A percentile compares a stretch with the other conserved stretches of the same genome.
Evolutionary conservation across 2,888 invertebrate species (phyloP).

Genomic region (Phlogophora meticulosa): DNA sequence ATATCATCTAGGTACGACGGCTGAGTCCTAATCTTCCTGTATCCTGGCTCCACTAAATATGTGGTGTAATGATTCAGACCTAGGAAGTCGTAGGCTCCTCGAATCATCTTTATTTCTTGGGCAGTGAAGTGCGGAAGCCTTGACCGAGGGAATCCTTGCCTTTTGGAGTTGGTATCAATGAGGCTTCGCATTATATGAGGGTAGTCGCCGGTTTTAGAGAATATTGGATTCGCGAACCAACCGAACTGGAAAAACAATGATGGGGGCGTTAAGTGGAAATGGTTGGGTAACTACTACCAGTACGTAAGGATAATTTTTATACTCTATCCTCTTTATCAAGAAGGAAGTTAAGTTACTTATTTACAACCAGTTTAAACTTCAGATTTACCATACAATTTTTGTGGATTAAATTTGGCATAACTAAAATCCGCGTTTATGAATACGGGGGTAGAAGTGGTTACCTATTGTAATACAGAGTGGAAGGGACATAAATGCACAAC

Average conservation of each 20-base stretch:
- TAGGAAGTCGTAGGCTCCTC: constrained; percentile 93
- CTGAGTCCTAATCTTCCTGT: constrained; percentile 65
- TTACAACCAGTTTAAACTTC: too few relatives aligned
- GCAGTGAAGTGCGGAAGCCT: constrained; percentile 92
- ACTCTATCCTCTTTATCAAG: too few relatives aligned
- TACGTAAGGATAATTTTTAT: too few relatives aligned
- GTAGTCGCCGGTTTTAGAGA: constrained; percentile 92
- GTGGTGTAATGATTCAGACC: constrained; percentile 94
- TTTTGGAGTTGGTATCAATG: constrained; percentile 90
- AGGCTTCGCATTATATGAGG: constrained; percentile 92
- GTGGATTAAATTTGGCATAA: too few relatives aligned
- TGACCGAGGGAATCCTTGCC: constrained; percentile 91
- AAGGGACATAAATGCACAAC: too few relatives aligned
- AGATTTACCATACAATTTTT: too few relatives aligned
- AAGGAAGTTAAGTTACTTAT: too few relatives aligned
- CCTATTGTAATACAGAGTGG: too few relatives aligned
- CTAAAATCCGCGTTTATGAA: too few relatives aligned
- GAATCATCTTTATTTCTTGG: constrained; percentile 91
- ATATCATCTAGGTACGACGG: constrained; percentile 85
- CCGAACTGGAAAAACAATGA: constrained; percentile 88
- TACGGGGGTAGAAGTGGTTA: too few relatives aligned
- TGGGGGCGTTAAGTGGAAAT: neutral
- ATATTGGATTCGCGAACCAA: constrained; percentile 93
- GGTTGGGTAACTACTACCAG: too few relatives aligned
- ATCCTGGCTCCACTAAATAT: constrained; percentile 80